Evolutionary conservation across 1,140 invertebrate species (phyloP).

Genomic region (Muscidifurax raptorellus): DNA sequence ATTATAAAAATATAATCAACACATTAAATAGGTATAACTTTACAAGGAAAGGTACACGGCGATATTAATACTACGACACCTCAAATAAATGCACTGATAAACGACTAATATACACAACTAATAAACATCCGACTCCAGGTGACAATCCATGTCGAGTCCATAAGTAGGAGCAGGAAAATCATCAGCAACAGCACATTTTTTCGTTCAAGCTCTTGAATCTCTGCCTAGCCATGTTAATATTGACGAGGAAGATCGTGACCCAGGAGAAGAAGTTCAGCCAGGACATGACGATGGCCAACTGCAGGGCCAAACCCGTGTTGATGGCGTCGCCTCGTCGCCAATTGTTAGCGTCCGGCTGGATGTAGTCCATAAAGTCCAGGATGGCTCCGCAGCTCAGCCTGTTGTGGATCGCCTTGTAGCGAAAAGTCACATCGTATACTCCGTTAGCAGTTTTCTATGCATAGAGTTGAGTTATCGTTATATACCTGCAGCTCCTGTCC

Average conservation of each 20-base stretch:
- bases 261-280: conserved; percentile 76
- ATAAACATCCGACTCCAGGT: too few relatives aligned
- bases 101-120: background rate
- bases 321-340: conserved; percentile 78
- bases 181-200: conserved; percentile 62
- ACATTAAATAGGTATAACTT: too few relatives aligned
- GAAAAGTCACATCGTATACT: too few relatives aligned
- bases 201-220: conserved; percentile 56
- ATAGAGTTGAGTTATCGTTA: background rate
- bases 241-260: conserved; percentile 71
- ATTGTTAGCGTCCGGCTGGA: conserved; percentile 78
- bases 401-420: conserved; percentile 78
- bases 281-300: conserved; percentile 76
- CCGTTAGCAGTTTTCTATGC: background rate
- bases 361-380: conserved; percentile 85
- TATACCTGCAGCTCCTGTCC: conserved; percentile 68
- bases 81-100: background rate
- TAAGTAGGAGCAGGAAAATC: background rate
- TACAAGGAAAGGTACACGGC: too few relatives aligned
- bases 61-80: too few relatives aligned
- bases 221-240: conserved; percentile 75
- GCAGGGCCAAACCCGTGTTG: conserved; percentile 79
- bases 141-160: too few relatives aligned
- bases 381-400: conserved; percentile 81
- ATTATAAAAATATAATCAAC: too few relatives aligned